Base-by-base conservation (phyloP, 2,888 invertebrate genomes). In the Ferrisia virgata region DNA sequence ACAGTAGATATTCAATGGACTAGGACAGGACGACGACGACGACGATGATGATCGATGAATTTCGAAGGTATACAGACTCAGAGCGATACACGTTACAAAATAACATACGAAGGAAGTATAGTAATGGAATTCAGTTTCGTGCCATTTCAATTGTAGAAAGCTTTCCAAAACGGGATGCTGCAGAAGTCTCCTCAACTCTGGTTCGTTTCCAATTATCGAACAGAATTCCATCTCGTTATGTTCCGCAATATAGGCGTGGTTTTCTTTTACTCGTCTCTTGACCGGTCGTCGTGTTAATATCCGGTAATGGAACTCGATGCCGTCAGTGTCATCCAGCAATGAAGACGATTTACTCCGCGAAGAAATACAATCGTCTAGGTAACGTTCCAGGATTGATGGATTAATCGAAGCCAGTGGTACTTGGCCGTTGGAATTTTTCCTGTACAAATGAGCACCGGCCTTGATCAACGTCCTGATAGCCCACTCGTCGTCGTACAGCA, bases 101-200 rank as follows among this genome's bases (percentile, higher is more conserved):
- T 94, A 95, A 86, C 94, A 92, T 2, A 92, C 88, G 40, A 95
- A 91, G 87, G 95, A 95, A 1, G 92, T 89, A 86, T 92, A 93
- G 87, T 94, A 94, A 43, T 94, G 90, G 86, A 92, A 91, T 85
- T 93, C 92, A 86, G 95, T 92, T 85, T 93, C 90, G 88, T 93
- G 92, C 95, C 95, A 95, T 88, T 95, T 95, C 85, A 95, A 90
- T 86, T 93, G 93, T 4, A 95, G 89, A 87, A 95, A 95, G 86
- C 94, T 94, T 0, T 94, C 93, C 79, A 95, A 92, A 0, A 95
- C 90, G 0, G 95, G 95, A 89, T 95, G 95, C 86, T 92, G 93
- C 25, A 95, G 88, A 40, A 95, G 89, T 85, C 93, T 92, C 28
- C 92, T 91, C 85, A 94, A 89, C 85, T 93, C 93, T 86, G 91